A percentile compares a stretch with the other conserved stretches of the same genome.
Evolutionary conservation across 1,140 invertebrate species (phyloP).

Genomic region (Saccostrea cuccullata): DNA sequence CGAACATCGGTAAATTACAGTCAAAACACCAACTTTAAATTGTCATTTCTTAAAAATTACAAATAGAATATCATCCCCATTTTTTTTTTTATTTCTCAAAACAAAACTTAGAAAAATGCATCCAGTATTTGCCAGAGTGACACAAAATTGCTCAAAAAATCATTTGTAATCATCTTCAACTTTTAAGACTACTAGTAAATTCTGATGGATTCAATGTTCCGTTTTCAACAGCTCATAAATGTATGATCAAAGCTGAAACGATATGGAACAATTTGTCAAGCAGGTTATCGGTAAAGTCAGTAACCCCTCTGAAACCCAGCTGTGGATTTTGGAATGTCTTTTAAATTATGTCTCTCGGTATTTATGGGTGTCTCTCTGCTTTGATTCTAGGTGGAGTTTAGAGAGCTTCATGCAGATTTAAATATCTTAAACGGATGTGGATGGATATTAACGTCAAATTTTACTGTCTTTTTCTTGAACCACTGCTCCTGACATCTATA

Average conservation of each 20-base stretch:
- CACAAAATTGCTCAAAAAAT: no score
- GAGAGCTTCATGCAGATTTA: not conserved
- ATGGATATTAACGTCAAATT: not conserved
- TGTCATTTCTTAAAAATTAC: no score
- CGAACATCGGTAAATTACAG: no score
- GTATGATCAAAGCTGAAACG: constrained; percentile 7
- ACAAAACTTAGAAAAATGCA: no score
- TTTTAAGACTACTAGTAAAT: no score
- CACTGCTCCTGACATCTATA: not conserved
- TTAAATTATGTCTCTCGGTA: not conserved
- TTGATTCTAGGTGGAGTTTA: not conserved
- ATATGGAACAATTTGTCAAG: not conserved
- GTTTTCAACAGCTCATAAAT: not conserved
- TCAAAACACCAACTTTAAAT: no score
- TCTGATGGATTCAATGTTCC: not conserved
- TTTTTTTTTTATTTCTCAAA: no score
- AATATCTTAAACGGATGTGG: not conserved
- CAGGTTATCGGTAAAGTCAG: not conserved
- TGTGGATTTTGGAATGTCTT: not conserved
- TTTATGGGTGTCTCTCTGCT: not conserved
- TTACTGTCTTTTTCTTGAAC: not conserved
- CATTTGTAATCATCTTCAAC: no score
- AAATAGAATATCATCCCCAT: no score
- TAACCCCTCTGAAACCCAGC: not conserved
- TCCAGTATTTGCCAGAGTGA: no score